A percentile compares a stretch with the other conserved stretches of the same genome.
Conservation (phyloP, 2,113 vertebrate genomes). For the Amia ocellicauda region DNA sequence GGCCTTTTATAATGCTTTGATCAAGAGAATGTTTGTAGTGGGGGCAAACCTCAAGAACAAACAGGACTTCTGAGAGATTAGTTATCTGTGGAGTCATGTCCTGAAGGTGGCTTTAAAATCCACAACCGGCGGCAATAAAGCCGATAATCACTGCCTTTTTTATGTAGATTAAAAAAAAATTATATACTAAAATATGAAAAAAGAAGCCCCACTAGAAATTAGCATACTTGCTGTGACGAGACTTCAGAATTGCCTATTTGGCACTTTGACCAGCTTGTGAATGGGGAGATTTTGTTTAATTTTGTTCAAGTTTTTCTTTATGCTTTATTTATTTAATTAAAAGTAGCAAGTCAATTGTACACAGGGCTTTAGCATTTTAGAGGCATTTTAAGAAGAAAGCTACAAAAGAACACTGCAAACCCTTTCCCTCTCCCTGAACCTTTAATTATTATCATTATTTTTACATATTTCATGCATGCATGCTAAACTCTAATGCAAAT, state of each 20-base stretch:
- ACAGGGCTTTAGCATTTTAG: no score
- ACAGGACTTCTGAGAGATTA: conserved; percentile 73
- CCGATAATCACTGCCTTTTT: conserved; percentile 43
- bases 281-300: no score
- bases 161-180: conserved; percentile 32
- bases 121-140: conserved; percentile 28
- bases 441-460: no score
- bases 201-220: conserved; percentile 4
- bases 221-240: not conserved
- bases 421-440: no score
- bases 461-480: no score
- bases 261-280: not conserved
- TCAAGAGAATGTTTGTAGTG: conserved; percentile 73
- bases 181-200: no score
- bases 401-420: no score
- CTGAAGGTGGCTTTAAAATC: conserved; percentile 46
- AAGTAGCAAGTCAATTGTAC: no score
- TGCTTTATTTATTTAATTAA: no score
- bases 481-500: no score
- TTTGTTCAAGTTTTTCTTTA: no score
- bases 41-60: conserved; percentile 70
- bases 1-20: conserved; percentile 68
- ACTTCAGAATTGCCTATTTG: not conserved
- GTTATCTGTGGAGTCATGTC: conserved; percentile 45
- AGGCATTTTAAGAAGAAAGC: no score